Conservation (phyloP, 2,888 invertebrate species). For the Phoenoteleia sp. region DNA sequence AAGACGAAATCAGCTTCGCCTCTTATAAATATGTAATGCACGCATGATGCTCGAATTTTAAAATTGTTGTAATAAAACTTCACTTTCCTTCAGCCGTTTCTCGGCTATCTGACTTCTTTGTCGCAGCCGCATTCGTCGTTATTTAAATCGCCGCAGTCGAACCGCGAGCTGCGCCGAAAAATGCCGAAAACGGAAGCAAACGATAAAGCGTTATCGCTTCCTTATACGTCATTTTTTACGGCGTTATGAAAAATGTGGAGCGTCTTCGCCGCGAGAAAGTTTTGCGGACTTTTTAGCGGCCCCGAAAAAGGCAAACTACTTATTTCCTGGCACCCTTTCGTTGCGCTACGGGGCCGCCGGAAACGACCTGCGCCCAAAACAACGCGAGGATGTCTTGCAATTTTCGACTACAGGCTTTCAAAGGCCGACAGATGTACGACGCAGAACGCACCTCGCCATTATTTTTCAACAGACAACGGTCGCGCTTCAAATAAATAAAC, state of each 20-base stretch:
- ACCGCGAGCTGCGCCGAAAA: neutral
- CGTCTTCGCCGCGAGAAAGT: slow-evolving; percentile 33
- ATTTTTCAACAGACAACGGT: no score
- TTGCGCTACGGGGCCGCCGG: slow-evolving; percentile 10
- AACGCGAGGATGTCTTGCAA: slow-evolving; percentile 36
- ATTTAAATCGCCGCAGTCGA: neutral
- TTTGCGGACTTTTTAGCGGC: slow-evolving; percentile 11
- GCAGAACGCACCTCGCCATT: no score
- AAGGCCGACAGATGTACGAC: no score
- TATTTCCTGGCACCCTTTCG: slow-evolving; percentile 45
- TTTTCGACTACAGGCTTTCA: no score
- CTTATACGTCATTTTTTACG: slow-evolving; percentile 5
- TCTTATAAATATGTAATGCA: neutral
- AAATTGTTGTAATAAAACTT: neutral
- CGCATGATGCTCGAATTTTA: neutral
- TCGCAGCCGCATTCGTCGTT: neutral
- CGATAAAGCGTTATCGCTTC: slow-evolving; percentile 37
- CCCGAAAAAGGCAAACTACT: slow-evolving; percentile 40
- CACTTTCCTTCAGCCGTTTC: neutral
- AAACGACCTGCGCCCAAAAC: slow-evolving; percentile 21
- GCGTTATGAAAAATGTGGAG: slow-evolving; percentile 28
- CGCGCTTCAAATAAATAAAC: no score
- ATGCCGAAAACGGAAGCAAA: neutral
- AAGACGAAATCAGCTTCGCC: neutral
- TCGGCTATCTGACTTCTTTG: no score